These are phyloP conservation scores for Sinonovacula constricta DNA, from an alignment of 1,140 invertebrate species.

Conservation along the genomic window DNA sequence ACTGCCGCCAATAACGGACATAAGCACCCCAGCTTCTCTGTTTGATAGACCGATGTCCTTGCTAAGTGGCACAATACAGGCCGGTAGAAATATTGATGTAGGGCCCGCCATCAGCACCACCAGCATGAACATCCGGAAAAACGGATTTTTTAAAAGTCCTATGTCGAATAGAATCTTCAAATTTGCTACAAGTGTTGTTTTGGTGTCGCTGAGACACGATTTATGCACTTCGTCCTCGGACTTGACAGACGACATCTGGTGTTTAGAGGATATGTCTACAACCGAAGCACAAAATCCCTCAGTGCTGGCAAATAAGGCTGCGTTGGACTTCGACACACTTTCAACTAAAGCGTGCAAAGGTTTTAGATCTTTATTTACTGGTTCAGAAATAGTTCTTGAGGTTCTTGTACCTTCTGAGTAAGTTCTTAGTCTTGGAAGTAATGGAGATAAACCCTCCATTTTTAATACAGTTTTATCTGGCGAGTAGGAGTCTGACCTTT, in stretches of 20 bases:
- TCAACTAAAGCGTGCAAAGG: conserved; percentile 34
- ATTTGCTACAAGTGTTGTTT: background rate
- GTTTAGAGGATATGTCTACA: too few relatives aligned
- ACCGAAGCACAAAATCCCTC: conserved; percentile 38
- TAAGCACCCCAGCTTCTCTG: conserved; percentile 18
- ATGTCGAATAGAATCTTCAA: background rate
- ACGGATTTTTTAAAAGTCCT: background rate
- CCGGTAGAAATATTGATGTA: background rate
- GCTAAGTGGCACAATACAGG: conserved; percentile 12
- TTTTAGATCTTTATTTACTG: background rate
- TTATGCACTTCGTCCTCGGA: too few relatives aligned
- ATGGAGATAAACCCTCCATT: too few relatives aligned
- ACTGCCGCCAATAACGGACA: conserved; percentile 28
- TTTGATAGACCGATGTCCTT: conserved; percentile 14
- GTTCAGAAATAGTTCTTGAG: conserved; percentile 10
- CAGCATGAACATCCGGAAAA: conserved; percentile 38
- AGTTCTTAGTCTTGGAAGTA: conserved; percentile 17
- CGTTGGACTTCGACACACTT: conserved; percentile 19
- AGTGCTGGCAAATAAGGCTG: conserved; percentile 26
- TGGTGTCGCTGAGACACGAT: too few relatives aligned
- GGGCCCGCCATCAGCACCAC: conserved; percentile 24
- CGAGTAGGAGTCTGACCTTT: too few relatives aligned
- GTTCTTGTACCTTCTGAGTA: conserved; percentile 25
- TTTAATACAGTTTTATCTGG: too few relatives aligned
- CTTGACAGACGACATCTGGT: too few relatives aligned